Percentiles rank a stretch among this genome's conserved stretches.
phyloP scores from a whole-genome alignment of 1,140 invertebrate genomes.

The Riptortus pedestris region DNA sequence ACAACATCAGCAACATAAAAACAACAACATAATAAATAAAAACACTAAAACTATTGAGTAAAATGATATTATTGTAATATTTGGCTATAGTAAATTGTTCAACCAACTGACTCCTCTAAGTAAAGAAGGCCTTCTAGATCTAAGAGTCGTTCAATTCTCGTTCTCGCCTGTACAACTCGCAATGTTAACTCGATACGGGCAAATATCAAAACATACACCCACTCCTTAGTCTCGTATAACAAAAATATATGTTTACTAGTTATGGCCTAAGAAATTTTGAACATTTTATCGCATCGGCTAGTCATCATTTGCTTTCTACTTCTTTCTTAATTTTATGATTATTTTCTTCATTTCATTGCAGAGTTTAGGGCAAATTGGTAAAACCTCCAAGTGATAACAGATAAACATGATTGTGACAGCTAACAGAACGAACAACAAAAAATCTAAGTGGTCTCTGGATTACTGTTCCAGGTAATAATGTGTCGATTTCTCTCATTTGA shows the following conservation, averaged over 20 bases:
- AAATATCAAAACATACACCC: background rate
- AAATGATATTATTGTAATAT: slow-evolving; percentile 15
- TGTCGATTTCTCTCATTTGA: background rate
- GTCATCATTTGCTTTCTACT: no score
- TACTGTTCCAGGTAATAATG: slow-evolving; percentile 41
- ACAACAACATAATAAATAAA: slow-evolving; percentile 7
- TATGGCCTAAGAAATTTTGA: no score
- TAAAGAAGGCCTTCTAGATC: slow-evolving; percentile 24
- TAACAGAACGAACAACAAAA: slow-evolving; percentile 33
- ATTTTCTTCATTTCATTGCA: background rate
- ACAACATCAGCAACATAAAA: slow-evolving; percentile 14
- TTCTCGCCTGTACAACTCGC: background rate
- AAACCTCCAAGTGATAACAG: background rate
- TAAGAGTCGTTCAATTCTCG: slow-evolving; percentile 17
- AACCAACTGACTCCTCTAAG: slow-evolving; percentile 24
- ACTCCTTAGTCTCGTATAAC: background rate
- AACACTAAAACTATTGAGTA: slow-evolving; percentile 14
- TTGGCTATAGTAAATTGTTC: slow-evolving; percentile 13
- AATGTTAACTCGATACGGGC: slow-evolving; percentile 4
- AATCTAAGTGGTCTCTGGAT: slow-evolving; percentile 42
- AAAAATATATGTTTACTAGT: no score
- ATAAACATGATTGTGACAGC: slow-evolving; percentile 23
- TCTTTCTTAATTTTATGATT: no score
- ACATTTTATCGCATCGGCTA: no score
- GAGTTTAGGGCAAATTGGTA: background rate